A percentile compares a stretch with the other conserved stretches of the same genome.
These are phyloP conservation scores for Gadus macrocephalus DNA, from an alignment of 2,113 vertebrate species.

Conservation along the genomic window DNA sequence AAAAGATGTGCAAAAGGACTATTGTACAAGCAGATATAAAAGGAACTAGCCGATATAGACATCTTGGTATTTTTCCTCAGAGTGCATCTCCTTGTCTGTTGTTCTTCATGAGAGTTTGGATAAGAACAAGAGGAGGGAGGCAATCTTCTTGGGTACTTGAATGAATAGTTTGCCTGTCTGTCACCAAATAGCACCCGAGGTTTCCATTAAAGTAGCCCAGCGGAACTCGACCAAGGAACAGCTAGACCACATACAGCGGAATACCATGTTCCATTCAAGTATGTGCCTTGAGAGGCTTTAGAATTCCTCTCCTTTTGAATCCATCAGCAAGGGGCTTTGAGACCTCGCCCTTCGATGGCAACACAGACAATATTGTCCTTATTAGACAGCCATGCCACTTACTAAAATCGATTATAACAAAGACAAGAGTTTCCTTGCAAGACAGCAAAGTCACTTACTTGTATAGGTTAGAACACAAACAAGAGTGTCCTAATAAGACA, in stretches of 20 bases:
- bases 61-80: conserved; percentile 15
- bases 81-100: conserved; percentile 21
- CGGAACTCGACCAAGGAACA: neutral
- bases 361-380: neutral
- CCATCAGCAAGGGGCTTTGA: conserved; percentile 9
- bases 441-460: no score
- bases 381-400: neutral
- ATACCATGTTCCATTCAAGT: neutral
- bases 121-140: neutral
- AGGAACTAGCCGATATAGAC: neutral
- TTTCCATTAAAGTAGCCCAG: neutral
- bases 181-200: neutral
- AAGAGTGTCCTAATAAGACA: neutral
- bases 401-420: neutral
- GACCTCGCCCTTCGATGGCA: neutral
- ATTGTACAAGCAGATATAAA: no score
- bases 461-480: neutral
- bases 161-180: conserved; percentile 8
- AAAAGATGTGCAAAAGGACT: neutral
- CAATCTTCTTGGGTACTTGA: conserved; percentile 5
- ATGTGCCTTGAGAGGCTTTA: conserved; percentile 17
- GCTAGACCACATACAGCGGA: neutral
- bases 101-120: conserved; percentile 1
- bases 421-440: neutral
- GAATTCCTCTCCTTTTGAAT: conserved; percentile 16